These are phyloP conservation scores for Onychorhynchus coronatus DNA, from an alignment of 2,113 vertebrate species.

Conservation along the genomic window DNA sequence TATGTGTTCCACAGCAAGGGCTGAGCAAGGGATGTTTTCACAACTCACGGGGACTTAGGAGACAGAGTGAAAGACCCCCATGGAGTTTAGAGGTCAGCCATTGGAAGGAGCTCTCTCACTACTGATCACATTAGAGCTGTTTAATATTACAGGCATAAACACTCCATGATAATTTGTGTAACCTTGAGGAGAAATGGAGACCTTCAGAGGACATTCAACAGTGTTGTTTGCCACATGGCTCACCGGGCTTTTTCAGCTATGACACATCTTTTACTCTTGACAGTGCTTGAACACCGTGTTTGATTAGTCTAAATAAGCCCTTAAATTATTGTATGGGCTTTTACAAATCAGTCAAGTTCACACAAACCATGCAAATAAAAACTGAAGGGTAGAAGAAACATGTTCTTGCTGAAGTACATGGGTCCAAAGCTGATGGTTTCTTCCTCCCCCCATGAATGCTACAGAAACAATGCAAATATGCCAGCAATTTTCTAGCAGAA, in stretches of 20 bases:
- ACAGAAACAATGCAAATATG: background rate
- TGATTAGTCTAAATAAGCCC: background rate
- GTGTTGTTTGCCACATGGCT: background rate
- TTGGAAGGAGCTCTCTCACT: background rate
- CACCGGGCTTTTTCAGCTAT: background rate
- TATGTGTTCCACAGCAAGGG: background rate
- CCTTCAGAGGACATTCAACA: background rate
- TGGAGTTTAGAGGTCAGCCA: background rate
- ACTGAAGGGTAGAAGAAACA: background rate
- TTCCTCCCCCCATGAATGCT: background rate
- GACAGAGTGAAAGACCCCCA: background rate
- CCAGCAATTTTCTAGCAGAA: background rate
- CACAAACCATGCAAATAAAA: background rate
- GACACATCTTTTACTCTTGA: background rate
- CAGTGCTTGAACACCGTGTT: background rate
- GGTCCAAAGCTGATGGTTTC: background rate
- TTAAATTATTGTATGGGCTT: background rate
- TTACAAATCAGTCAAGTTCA: background rate
- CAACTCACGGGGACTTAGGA: background rate
- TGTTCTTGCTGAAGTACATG: background rate
- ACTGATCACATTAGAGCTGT: background rate
- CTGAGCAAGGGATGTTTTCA: background rate
- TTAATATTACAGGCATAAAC: background rate
- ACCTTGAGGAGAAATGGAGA: background rate
- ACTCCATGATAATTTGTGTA: background rate